These are phyloP conservation scores for Orthonychiurus folsomi DNA, from an alignment of 2,888 invertebrate species.

Conservation along the genomic window DNA sequence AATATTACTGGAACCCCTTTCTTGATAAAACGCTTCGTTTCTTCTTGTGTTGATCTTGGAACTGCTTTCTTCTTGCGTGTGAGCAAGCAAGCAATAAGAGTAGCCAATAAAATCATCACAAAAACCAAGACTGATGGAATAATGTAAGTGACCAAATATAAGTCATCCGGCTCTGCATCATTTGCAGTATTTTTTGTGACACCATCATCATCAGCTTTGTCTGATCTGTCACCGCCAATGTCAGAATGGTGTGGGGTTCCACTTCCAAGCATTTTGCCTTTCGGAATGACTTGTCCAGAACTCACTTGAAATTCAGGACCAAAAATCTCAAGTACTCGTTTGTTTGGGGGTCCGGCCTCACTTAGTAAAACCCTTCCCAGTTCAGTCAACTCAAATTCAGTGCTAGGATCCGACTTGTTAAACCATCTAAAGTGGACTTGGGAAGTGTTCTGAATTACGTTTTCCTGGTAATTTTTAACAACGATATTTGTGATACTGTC, in stretches of 20 bases:
- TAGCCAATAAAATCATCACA: slow-evolving; percentile 76
- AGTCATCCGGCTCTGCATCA: slow-evolving; percentile 24
- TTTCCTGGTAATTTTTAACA: slow-evolving; percentile 14
- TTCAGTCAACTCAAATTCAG: slow-evolving; percentile 54
- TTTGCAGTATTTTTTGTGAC: neutral
- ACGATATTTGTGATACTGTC: slow-evolving; percentile 59
- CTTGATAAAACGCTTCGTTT: slow-evolving; percentile 43
- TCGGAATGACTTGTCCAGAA: slow-evolving; percentile 54
- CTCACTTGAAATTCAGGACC: slow-evolving; percentile 62
- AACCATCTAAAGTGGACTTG: slow-evolving; percentile 46
- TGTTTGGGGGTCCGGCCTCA: slow-evolving; percentile 50
- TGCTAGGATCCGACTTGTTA: slow-evolving; percentile 56
- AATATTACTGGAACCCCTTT: slow-evolving; percentile 86
- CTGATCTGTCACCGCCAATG: neutral
- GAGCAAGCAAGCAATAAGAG: slow-evolving; percentile 76
- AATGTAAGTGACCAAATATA: slow-evolving; percentile 61
- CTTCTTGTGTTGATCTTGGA: slow-evolving; percentile 14
- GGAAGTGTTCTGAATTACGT: slow-evolving; percentile 6
- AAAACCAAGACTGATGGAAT: slow-evolving; percentile 81
- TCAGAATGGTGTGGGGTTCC: slow-evolving; percentile 16
- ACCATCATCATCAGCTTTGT: neutral
- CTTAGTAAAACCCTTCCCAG: slow-evolving; percentile 63
- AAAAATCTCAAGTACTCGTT: slow-evolving; percentile 50
- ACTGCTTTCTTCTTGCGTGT: slow-evolving; percentile 58
- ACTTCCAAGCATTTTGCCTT: slow-evolving; percentile 44